Percentiles rank a stretch among this genome's conserved stretches.
These are phyloP conservation scores for Diglossa brunneiventris DNA, from an alignment of 2,113 vertebrate genomes.

Conservation along the genomic window DNA sequence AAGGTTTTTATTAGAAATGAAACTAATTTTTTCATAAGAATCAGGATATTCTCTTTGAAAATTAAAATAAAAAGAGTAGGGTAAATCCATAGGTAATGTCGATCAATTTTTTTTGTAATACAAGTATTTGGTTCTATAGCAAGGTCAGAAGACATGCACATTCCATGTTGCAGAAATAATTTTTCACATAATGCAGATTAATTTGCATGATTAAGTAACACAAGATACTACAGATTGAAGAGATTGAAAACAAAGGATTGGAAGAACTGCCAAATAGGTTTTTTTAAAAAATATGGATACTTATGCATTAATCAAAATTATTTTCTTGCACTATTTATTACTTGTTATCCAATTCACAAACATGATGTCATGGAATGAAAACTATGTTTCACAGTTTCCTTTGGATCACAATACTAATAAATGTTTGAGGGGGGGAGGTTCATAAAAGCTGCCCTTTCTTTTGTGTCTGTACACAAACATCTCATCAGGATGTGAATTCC, in stretches of 20 bases:
- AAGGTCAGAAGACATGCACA: background rate
- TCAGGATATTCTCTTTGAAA: background rate
- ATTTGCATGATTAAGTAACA: background rate
- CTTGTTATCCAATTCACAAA: background rate
- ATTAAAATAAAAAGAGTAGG: background rate
- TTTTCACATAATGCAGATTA: background rate
- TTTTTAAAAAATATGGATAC: background rate
- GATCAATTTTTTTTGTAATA: background rate
- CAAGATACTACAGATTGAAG: background rate
- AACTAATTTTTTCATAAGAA: background rate
- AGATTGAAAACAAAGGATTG: background rate
- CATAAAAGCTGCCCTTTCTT: background rate
- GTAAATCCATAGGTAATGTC: background rate
- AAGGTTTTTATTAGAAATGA: background rate
- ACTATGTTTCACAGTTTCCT: background rate
- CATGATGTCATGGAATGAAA: background rate
- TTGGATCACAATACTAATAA: background rate
- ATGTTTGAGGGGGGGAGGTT: no score
- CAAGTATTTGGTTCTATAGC: background rate
- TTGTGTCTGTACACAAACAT: background rate
- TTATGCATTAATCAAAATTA: background rate
- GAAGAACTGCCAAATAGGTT: background rate
- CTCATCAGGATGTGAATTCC: background rate
- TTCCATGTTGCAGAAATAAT: background rate
- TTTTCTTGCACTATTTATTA: background rate